Evolutionary conservation across 1,140 invertebrate genomes (phyloP).

Genomic region (Drosophila sp.): DNA sequence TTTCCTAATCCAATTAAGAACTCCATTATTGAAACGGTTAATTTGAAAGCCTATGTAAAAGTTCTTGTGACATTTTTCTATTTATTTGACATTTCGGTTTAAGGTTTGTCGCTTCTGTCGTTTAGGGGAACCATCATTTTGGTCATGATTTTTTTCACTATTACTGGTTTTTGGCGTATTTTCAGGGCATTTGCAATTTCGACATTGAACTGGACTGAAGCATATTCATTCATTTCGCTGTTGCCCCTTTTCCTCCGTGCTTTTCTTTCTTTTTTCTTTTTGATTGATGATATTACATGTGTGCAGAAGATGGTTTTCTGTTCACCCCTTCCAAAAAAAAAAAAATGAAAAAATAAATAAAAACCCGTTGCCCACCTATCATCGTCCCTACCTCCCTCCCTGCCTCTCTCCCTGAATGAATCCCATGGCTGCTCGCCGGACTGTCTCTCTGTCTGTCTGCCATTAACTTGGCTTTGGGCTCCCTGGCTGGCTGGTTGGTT

Average conservation of each 20-base stretch:
- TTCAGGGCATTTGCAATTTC: conserved; percentile 33
- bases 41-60: too few relatives aligned
- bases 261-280: conserved; percentile 25
- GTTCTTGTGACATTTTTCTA: too few relatives aligned
- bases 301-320: conserved; percentile 25
- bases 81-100: too few relatives aligned
- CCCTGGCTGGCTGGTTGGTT: conserved; percentile 24
- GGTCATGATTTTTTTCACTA: too few relatives aligned
- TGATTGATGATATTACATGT: conserved; percentile 72
- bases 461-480: conserved; percentile 5
- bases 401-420: conserved; percentile 1
- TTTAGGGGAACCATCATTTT: too few relatives aligned
- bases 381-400: too few relatives aligned
- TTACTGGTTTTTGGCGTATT: background rate
- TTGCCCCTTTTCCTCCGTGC: background rate
- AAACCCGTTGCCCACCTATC: background rate
- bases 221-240: background rate
- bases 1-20: too few relatives aligned
- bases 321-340: background rate
- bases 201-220: conserved; percentile 13
- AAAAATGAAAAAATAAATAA: background rate
- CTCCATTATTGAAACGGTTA: too few relatives aligned
- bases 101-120: too few relatives aligned
- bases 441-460: conserved; percentile 11
- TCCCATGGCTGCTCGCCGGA: too few relatives aligned